Evolutionary conservation across 2,888 invertebrate genomes (phyloP), one percentile per base, ranked within the genome.

Genomic region (Sabatieria punctata): DNA sequence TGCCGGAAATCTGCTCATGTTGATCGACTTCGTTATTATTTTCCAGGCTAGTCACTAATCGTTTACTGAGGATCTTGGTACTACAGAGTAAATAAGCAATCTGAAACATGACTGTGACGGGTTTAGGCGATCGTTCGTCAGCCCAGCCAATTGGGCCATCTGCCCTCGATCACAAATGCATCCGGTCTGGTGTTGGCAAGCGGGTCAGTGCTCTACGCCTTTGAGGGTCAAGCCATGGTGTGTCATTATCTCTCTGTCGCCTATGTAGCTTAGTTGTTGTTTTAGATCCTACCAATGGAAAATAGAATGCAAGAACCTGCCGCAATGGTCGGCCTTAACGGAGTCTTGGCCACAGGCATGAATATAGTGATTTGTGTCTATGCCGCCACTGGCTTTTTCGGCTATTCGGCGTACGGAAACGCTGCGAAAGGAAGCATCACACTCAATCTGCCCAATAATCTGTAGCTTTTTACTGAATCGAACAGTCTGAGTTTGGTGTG

Each of bases 281-380:
- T n/a, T n/a, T 63, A 85, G 84, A 80, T 91, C n/a, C 70, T 95
- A 50, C 93, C 93, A 0, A 67, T 95, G 56, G 84, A 89, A 69
- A 86, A 85, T 64, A 81, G 85, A 64, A 91, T 93, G 89, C 78
- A 78, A 62, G 78, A 77, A 2, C 85, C 85, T 0, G 76, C 80
- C 63, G 81, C 79, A 60, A 85, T 89, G 68, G 78, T 80, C 13
- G 86, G 86, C 4, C 76, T 76, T 70, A 79, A 76, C 23, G 88
- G 89, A 1, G 85, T 85, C 1, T 71, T 89, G 1, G 86, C 85
- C 60, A 81, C 83, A 0, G 82, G 82, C 24, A 86, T 89, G 83
- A 76, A 80, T 0, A 77, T 85, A 47, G 85, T 86, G 11, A 79
- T 82, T 0, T 75, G 76, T 27, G 68, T 88, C 11, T 89, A 86